Base-by-base conservation (phyloP, 2,113 vertebrate species). In the Hylia prasina region DNA sequence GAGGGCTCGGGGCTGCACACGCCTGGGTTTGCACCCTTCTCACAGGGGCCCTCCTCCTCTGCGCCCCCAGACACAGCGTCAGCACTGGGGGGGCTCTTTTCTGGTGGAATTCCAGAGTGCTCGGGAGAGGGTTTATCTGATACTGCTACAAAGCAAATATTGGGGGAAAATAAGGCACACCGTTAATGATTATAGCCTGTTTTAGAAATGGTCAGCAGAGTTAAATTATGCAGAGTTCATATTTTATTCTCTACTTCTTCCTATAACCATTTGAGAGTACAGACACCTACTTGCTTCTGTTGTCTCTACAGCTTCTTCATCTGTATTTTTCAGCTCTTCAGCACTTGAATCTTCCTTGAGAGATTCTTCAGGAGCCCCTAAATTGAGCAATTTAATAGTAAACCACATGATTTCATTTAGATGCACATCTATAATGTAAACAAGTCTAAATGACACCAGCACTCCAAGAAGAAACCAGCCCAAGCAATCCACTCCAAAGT, bases 331-430 rank as follows among this genome's bases (percentile, higher is more conserved):
- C 35, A 51, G 44, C 50, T 97, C 96, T 73, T 96, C 96, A 91
- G 61, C 54, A 66, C 57, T 72, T 81, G 75, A 17, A 6, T 78
- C 86, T 89, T 95, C 94, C 61, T 97, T 93, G 23, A 57, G 68
- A 87, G 88, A 93, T 65, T 97, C 96, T 89, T 96, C 97, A 94
- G 82, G 82, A 93, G 39, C 21, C 77, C 71, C 97, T 98, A 76
- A 97, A 95, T 76, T 54, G 91, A 94, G 35, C 28, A 93, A 73
- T 53, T 73, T 71, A 51, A 47, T 35, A 73, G 79, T 89, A 93
- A 95, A 92, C 33, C 48, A n/a, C 53, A 42, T 10, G 2, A 79
- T 68, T 97, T 73, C 18, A 85, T 73, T 82, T 40, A 89, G 53
- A 77, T 56, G 48, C 47, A 51, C 3, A 78, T 11, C 21, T 81